Percentiles rank a stretch among this genome's conserved stretches.
Evolutionary conservation across 2,113 vertebrate genomes (phyloP).

Genomic region (Solenodon paradoxus): DNA sequence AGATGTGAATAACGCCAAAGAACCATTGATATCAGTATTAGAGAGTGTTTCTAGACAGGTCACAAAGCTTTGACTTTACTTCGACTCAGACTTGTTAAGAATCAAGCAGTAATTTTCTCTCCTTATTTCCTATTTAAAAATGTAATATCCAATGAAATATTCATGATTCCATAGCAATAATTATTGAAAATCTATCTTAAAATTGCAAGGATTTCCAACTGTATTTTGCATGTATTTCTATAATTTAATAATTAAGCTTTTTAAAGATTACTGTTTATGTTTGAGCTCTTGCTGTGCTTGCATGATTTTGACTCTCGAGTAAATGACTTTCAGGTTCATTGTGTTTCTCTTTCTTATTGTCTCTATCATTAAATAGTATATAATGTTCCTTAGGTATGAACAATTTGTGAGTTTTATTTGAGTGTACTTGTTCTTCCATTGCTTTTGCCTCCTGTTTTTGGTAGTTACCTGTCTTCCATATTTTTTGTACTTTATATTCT

Average conservation of each 20-base stretch:
- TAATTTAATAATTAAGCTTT: neutral
- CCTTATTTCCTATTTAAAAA: neutral
- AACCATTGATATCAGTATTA: neutral
- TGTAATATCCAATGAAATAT: neutral
- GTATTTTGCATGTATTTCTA: neutral
- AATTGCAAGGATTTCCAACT: neutral
- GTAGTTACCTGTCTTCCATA: neutral
- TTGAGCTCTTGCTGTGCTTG: neutral
- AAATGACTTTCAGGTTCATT: no score
- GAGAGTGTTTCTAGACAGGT: neutral
- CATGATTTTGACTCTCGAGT: neutral
- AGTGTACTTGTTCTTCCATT: rapidly evolving
- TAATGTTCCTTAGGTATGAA: neutral
- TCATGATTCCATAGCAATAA: neutral
- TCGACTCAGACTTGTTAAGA: neutral
- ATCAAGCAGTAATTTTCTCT: neutral
- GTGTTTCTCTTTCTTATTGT: neutral
- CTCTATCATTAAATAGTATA: neutral
- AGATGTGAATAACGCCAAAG: neutral
- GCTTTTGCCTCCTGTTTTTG: neutral
- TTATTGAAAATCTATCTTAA: neutral
- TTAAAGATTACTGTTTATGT: neutral
- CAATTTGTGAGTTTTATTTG: neutral
- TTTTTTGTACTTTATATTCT: neutral
- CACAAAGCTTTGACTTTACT: neutral